Evolutionary conservation across 2,888 invertebrate species (phyloP), one percentile per base, ranked within the genome.

Genomic region (Aricia artaxerxes): DNA sequence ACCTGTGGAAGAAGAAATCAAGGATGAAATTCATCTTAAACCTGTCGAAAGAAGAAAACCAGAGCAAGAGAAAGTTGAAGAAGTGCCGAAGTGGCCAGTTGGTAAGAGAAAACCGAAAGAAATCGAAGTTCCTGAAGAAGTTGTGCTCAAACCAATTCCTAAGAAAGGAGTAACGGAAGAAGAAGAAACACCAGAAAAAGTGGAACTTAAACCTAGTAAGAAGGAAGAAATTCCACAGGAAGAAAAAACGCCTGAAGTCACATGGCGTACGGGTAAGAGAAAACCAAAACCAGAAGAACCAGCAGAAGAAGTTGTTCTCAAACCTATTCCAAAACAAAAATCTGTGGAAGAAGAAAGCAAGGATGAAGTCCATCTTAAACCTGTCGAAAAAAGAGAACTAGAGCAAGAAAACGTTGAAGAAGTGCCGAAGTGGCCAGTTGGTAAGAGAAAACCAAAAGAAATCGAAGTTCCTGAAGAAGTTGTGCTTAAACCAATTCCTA

Each of bases 401-500:
- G 80, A 84, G 57, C 86, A 91, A 87, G 88, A 44, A 6, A 7
- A n/a, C n/a, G n/a, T 24, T 5, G 81, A 88, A 0, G 87, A 89
- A 72, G 87, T 95, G 5, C 83, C 90, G 69, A 83, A 85, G 7
- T 91, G 86, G 88, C 90, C 84, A 73, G 86, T 84, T 16, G 92
- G 91, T 1, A 89, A 87, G 79, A 89, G 88, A 79, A 87, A 86
- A 78, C 85, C 84, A 16, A 86, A 85, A 80, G 86, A 86, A 85
- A 86, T 82, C 83, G 88, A 82, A 83, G 87, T 89, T 35, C 64
- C 83, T 16, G 89, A 91, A 83, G 87, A 89, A 81, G 90, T 95
- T 0, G 86, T 86, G 35, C 85, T 95, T 0, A 95, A 95, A 81
- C 95, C 95, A 4, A 84, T 91, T 78, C 83, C 85, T 82, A 78